Evolutionary conservation across 2,888 invertebrate genomes (phyloP).

Genomic region (Caenorhabditis afra): DNA sequence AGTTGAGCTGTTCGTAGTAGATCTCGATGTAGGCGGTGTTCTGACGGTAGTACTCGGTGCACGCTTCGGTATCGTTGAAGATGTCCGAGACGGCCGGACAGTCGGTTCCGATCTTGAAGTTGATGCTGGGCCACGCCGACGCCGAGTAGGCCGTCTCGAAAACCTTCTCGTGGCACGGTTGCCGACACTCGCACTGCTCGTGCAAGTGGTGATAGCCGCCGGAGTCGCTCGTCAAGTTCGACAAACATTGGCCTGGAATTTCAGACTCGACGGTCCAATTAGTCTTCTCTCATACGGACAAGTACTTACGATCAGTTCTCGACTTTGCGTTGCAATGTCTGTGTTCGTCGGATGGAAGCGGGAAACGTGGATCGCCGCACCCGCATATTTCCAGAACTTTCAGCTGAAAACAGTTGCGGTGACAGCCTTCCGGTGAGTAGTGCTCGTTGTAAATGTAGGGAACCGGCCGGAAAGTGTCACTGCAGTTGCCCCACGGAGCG

Average conservation of each 20-base stretch:
- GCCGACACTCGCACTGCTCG: conserved; percentile 71
- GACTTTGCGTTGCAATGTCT: conserved; percentile 75
- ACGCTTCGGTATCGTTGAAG: conserved; percentile 77
- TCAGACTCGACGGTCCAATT: too few species aligned
- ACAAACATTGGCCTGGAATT: conserved; percentile 72
- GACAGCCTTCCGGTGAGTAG: conserved; percentile 79
- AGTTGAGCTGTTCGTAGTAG: conserved; percentile 81
- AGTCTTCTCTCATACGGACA: too few species aligned
- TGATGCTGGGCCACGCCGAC: conserved; percentile 80
- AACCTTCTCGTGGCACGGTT: conserved; percentile 78
- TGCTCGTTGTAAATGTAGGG: conserved; percentile 80
- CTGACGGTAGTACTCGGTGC: conserved; percentile 78
- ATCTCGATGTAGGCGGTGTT: conserved; percentile 80
- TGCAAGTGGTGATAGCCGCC: conserved; percentile 79
- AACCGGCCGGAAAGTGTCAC: conserved; percentile 77
- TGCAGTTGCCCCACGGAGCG: conserved; percentile 79
- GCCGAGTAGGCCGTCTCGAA: conserved; percentile 81
- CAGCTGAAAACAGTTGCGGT: conserved; percentile 68
- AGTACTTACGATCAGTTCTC: conserved; percentile 68
- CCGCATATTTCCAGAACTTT: conserved; percentile 77
- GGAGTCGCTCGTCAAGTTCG: conserved; percentile 72
- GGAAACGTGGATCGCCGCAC: conserved; percentile 80
- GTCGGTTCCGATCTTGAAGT: conserved; percentile 78
- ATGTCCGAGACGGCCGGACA: conserved; percentile 76
- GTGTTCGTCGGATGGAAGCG: conserved; percentile 72